phyloP scores from a whole-genome alignment of 1,140 invertebrate species.

The Bombus polaris region DNA sequence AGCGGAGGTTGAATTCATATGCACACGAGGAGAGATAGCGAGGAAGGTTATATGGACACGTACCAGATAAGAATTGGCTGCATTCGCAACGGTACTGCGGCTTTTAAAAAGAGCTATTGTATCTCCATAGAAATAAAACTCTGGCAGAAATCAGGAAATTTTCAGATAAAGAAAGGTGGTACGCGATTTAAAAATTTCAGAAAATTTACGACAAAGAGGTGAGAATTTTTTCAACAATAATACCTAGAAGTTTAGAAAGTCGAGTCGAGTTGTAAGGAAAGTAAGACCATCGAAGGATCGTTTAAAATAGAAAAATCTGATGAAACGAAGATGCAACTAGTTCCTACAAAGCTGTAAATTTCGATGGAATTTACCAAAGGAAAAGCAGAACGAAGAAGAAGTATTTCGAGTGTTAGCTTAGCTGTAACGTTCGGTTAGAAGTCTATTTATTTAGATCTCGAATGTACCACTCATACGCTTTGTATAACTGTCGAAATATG shows the following conservation, averaged over 20 bases:
- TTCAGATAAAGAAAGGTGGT: neutral
- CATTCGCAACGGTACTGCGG: neutral
- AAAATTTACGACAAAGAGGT: neutral
- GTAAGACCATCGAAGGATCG: no score
- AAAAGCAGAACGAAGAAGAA: neutral
- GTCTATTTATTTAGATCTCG: neutral
- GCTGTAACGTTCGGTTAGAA: neutral
- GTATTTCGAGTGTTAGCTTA: neutral
- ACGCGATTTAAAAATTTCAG: neutral
- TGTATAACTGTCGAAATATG: neutral
- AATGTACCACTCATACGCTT: neutral
- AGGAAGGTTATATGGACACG: neutral
- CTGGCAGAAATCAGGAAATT: neutral
- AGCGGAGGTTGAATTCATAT: neutral
- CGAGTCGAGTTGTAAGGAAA: no score
- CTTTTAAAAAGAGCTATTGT: slow-evolving; percentile 1
- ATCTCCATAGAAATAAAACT: neutral
- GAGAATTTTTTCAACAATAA: neutral
- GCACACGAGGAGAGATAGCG: neutral
- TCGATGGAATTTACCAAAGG: neutral
- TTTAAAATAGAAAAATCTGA: no score
- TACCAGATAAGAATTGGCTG: slow-evolving; percentile 4
- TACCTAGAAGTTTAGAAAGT: no score
- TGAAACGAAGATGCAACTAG: no score
- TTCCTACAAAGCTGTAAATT: neutral